phyloP scores from a whole-genome alignment of 2,113 vertebrate species.

The Chionomys nivalis region DNA sequence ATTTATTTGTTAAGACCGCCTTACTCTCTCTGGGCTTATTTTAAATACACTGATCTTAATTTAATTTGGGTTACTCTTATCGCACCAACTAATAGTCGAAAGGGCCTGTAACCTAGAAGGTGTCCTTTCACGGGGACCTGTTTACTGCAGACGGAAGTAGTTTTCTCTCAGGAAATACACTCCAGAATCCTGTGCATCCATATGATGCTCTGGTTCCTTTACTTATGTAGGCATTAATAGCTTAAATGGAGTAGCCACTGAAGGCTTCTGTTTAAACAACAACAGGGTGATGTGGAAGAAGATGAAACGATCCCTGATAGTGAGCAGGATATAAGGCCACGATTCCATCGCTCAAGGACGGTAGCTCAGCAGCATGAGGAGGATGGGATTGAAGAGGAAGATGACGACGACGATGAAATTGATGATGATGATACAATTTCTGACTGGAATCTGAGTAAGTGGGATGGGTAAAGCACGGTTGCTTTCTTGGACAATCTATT shows the following conservation, averaged over 20 bases:
- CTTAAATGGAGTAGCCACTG: background rate
- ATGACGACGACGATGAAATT: slow-evolving; percentile 93
- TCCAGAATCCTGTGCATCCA: background rate
- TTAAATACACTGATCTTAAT: slow-evolving; percentile 1
- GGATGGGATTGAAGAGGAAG: slow-evolving; percentile 94
- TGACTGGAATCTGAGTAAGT: slow-evolving; percentile 98
- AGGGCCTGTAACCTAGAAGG: background rate
- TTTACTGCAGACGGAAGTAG: background rate
- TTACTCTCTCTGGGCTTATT: background rate
- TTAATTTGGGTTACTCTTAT: background rate
- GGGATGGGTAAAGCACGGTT: background rate
- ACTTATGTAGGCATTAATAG: background rate
- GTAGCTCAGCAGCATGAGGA: slow-evolving; percentile 97
- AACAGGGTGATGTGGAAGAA: slow-evolving; percentile 96
- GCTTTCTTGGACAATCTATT: background rate
- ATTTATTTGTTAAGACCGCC: background rate
- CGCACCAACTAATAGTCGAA: background rate
- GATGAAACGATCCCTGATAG: slow-evolving; percentile 97
- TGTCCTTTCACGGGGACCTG: background rate
- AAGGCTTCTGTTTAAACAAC: background rate
- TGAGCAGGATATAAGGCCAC: slow-evolving; percentile 96
- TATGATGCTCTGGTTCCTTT: slow-evolving; percentile 2
- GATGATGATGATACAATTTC: slow-evolving; percentile 97
- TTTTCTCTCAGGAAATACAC: background rate
- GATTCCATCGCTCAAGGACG: slow-evolving; percentile 96